Conservation (phyloP, 2,797 vertebrate species). For the Podarcis siculus region DNA sequence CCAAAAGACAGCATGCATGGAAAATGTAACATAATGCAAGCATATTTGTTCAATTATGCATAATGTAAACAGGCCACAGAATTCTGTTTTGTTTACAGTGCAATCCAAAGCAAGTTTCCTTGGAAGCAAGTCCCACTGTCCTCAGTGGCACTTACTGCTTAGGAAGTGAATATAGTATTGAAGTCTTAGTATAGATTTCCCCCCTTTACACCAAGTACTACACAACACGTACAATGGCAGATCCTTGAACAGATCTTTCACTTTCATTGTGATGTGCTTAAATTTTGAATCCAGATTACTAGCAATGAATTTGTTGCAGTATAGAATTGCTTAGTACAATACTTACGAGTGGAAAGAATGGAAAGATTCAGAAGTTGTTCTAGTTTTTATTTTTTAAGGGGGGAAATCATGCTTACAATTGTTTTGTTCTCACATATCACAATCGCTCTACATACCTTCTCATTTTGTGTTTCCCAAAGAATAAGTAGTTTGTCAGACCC, state of each 20-base stretch:
- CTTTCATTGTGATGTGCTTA: neutral
- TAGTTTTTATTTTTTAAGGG: neutral
- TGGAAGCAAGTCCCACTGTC: neutral
- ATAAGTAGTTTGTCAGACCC: slow-evolving; percentile 89
- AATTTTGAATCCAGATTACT: neutral
- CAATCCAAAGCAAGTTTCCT: neutral
- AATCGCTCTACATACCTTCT: slow-evolving; percentile 76
- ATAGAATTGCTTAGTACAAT: neutral
- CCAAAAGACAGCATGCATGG: neutral
- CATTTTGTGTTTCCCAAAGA: slow-evolving; percentile 86
- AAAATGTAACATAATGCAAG: neutral
- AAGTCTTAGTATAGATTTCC: neutral
- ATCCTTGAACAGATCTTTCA: neutral
- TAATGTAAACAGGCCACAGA: neutral
- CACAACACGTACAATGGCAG: neutral
- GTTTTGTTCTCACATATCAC: neutral
- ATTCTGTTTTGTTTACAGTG: neutral
- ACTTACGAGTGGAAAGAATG: neutral
- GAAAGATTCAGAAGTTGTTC: neutral
- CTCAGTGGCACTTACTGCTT: neutral
- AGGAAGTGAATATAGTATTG: neutral
- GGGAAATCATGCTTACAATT: neutral
- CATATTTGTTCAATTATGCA: neutral
- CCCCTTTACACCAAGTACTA: neutral
- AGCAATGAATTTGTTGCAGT: neutral